Base-by-base conservation (phyloP, 2,797 vertebrate species). In the Hephaestus fuliginosus region DNA sequence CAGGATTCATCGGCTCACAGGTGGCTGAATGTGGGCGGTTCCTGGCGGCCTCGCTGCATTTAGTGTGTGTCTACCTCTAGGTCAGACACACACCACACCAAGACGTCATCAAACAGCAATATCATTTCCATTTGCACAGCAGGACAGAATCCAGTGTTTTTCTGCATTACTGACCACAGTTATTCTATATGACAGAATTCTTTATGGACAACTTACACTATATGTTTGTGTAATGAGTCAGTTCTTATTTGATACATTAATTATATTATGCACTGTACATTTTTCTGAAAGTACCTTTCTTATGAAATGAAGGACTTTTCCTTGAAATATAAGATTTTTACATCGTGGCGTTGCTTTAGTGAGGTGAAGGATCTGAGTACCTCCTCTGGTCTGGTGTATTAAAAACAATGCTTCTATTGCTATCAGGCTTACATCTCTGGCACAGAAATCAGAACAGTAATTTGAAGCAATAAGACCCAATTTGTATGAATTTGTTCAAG, bases 401-500 rank as follows among this genome's bases (percentile, higher is more conserved):
- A 85, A 84, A 83, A 76, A 89, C 66, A 83, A 46, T 75, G 60
- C 78, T 69, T 44, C 53, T 65, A 41, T 39, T 74, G 51, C 78
- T 71, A 86, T 91, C 90, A 84, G 61, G 60, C 71, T 56, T 17
- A 67, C 80, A 88, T 90, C 83, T 89, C 53, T 74, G 67, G 83
- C 81, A 74, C 72, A 71, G 76, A 77, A 81, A 86, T 81, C 75
- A 81, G 61, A 80, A 78, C 75, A 80, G 78, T 83, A 72, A 91
- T 89, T 85, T 91, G 65, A 80, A 84, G 85, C 43, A 65, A 91
- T 92, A 83, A 91, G 70, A 81, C 71, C 75, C 85, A 91, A 90
- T 91, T 89, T 93, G 88, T 88, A 60, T 82, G 71, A 89, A 89
- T 93, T 89, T 89, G 88, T 88, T 88, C 72, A 71, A 86, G 84